Conservation (phyloP, 2,888 invertebrate species). For the Rotaria macrura region DNA sequence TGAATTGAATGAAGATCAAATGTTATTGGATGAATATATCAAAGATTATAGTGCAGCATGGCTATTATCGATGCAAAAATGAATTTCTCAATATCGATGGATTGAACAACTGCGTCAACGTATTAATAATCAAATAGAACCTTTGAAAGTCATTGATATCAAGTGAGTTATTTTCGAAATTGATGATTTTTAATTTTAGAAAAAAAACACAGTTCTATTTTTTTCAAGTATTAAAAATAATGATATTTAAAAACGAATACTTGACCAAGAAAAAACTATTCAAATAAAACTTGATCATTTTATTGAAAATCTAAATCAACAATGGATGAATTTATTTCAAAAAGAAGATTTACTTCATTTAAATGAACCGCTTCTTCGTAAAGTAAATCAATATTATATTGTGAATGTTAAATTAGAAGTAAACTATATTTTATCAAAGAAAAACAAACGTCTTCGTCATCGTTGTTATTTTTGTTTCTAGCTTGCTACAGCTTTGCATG, state of each 20-base stretch:
- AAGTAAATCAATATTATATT: slow-evolving; percentile 57
- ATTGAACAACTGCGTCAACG: slow-evolving; percentile 57
- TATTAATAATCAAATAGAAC: slow-evolving; percentile 54
- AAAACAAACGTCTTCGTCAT: neutral
- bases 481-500: slow-evolving; percentile 69
- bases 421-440: slow-evolving; percentile 34
- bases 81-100: neutral
- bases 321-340: slow-evolving; percentile 67
- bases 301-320: slow-evolving; percentile 62
- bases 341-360: slow-evolving; percentile 65
- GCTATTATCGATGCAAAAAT: neutral
- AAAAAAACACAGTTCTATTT: neutral
- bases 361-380: slow-evolving; percentile 61
- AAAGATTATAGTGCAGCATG: neutral
- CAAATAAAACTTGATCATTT: slow-evolving; percentile 62
- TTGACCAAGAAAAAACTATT: slow-evolving; percentile 63
- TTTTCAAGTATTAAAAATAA: slow-evolving; percentile 56
- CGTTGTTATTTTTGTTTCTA: slow-evolving; percentile 43
- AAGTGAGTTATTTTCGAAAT: slow-evolving; percentile 52
- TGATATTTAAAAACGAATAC: slow-evolving; percentile 62
- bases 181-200: neutral
- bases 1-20: neutral
- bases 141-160: slow-evolving; percentile 72
- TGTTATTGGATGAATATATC: neutral
- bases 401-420: slow-evolving; percentile 74